Percentiles rank a stretch among this genome's conserved stretches.
phyloP scores from a whole-genome alignment of 1,140 invertebrate species.

The Doryteuthis pealeii region DNA sequence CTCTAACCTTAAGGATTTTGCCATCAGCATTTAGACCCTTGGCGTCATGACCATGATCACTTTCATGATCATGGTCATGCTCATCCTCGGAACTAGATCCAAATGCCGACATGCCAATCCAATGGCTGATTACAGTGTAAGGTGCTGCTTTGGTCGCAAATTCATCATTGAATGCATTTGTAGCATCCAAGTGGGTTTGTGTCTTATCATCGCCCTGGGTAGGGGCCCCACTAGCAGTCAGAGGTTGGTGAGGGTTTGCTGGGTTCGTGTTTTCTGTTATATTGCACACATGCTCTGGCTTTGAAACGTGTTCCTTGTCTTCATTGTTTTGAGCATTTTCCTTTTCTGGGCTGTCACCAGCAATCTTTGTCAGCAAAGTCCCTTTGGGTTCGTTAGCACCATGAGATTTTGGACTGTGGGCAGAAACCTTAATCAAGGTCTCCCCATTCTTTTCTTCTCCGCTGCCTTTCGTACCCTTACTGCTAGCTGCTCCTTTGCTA shows the following conservation, averaged over 20 bases:
- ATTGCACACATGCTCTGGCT: conserved; percentile 31
- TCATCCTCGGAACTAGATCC: conserved; percentile 47
- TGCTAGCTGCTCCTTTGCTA: conserved; percentile 1
- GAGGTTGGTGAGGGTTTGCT: conserved; percentile 17
- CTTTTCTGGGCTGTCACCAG: background rate
- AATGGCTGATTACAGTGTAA: conserved; percentile 58
- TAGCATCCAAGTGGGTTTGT: conserved; percentile 46
- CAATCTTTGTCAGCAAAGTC: background rate
- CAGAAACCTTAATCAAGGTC: background rate
- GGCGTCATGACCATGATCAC: conserved; percentile 28
- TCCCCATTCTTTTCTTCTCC: conserved; percentile 9
- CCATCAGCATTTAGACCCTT: conserved; percentile 23
- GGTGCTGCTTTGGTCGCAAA: conserved; percentile 56
- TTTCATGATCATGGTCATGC: conserved; percentile 46
- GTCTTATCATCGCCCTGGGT: conserved; percentile 54
- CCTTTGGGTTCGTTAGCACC: conserved; percentile 9
- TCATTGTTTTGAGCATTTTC: background rate
- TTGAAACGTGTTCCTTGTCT: background rate
- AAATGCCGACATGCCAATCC: conserved; percentile 47
- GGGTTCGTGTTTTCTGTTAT: conserved; percentile 26
- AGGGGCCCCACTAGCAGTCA: conserved; percentile 39
- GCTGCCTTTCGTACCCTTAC: background rate
- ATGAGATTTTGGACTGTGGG: conserved; percentile 4
- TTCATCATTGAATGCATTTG: conserved; percentile 43
- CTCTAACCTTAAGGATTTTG: conserved; percentile 28